Evolutionary conservation across 1,140 invertebrate species (phyloP).

Genomic region (Hydropsyche tenuis): DNA sequence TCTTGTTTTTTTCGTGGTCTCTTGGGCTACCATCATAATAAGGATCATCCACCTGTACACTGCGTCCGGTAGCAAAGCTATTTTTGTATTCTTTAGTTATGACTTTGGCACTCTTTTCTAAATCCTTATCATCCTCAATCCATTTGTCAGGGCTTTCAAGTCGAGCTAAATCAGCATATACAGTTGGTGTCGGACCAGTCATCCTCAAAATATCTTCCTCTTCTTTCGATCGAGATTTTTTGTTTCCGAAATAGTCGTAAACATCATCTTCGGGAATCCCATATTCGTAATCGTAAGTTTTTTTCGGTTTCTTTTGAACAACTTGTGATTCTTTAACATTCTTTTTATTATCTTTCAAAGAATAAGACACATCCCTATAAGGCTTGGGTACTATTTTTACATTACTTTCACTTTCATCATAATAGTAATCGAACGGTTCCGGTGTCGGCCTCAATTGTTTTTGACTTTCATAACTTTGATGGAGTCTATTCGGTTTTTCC

Average conservation of each 20-base stretch:
- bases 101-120: conserved; percentile 38
- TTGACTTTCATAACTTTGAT: conserved; percentile 39
- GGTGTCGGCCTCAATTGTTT: conserved; percentile 41
- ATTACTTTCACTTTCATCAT: conserved; percentile 39
- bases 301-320: not conserved
- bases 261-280: conserved; percentile 42
- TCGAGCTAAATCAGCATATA: conserved; percentile 42
- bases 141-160: conserved; percentile 35
- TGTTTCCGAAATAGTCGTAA: conserved; percentile 45
- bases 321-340: conserved; percentile 8
- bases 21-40: conserved; percentile 35
- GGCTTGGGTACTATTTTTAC: conserved; percentile 4
- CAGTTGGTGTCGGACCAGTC: conserved; percentile 41
- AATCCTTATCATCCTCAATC: conserved; percentile 33
- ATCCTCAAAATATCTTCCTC: conserved; percentile 34
- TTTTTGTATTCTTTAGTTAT: conserved; percentile 46
- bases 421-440: conserved; percentile 39
- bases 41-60: conserved; percentile 42
- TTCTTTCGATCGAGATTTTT: conserved; percentile 35
- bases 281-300: conserved; percentile 45
- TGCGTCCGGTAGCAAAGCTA: conserved; percentile 43
- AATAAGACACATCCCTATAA: conserved; percentile 14
- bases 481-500: conserved; percentile 54
- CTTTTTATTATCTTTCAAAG: conserved; percentile 23
- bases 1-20: not conserved